A percentile compares a stretch with the other conserved stretches of the same genome.
phyloP scores from a whole-genome alignment of 2,113 vertebrate species.

The Brachyhypopomus occidentalis region DNA sequence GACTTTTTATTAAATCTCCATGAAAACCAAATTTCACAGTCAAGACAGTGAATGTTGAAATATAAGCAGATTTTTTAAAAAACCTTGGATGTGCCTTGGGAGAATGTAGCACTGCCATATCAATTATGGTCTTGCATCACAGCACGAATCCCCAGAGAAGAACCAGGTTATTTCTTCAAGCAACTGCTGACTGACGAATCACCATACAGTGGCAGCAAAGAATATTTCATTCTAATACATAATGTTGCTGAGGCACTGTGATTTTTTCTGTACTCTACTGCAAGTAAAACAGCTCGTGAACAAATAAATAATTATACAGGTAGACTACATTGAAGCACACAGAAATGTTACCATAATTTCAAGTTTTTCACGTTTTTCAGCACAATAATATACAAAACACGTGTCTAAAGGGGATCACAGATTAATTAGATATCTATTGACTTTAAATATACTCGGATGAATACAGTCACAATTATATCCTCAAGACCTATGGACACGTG shows the following conservation, averaged over 20 bases:
- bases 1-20: background rate
- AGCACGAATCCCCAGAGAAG: constrained; percentile 18
- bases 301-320: too few species aligned
- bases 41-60: background rate
- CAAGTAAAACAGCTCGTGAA: too few species aligned
- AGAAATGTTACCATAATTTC: too few species aligned
- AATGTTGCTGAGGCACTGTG: background rate
- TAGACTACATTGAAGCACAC: too few species aligned
- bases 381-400: too few species aligned
- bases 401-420: too few species aligned
- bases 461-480: background rate
- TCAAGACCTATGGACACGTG: background rate
- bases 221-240: background rate
- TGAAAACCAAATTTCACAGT: background rate
- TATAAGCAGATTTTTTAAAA: constrained; percentile 9
- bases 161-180: background rate
- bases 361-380: too few species aligned
- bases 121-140: constrained; percentile 14
- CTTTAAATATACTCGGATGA: background rate
- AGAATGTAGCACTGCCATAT: constrained; percentile 27
- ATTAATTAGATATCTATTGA: background rate
- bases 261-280: background rate
- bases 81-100: background rate
- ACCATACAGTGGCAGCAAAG: constrained; percentile 31
- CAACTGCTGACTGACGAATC: background rate